phyloP scores from a whole-genome alignment of 2,888 invertebrate genomes.

The Eilema depressum region DNA sequence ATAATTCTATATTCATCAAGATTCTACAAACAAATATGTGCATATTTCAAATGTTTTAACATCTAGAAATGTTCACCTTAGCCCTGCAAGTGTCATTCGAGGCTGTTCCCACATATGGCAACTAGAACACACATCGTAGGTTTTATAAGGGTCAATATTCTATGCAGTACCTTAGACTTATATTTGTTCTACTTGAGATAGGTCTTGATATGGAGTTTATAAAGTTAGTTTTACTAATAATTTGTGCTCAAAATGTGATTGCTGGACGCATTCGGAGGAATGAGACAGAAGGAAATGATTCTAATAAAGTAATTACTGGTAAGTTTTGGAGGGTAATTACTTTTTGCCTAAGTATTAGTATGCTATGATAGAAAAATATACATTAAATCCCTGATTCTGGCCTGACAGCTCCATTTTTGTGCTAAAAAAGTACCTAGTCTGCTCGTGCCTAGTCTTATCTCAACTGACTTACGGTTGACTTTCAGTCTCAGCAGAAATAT shows the following conservation, averaged over 20 bases:
- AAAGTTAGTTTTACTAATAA: constrained; percentile 58
- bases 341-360: background rate
- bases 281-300: constrained; percentile 49
- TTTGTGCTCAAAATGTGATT: constrained; percentile 53
- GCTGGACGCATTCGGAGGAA: constrained; percentile 61
- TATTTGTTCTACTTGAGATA: constrained; percentile 50
- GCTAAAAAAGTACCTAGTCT: no score
- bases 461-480: no score
- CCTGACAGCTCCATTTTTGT: background rate
- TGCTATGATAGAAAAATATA: background rate
- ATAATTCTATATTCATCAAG: background rate
- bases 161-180: constrained; percentile 64
- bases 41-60: constrained; percentile 31
- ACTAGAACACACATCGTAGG: constrained; percentile 58
- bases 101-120: constrained; percentile 71
- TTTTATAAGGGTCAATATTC: constrained; percentile 74
- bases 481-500: no score
- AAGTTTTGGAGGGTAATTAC: constrained; percentile 22
- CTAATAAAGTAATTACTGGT: constrained; percentile 52
- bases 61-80: constrained; percentile 27
- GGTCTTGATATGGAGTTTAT: constrained; percentile 57
- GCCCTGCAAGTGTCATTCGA: constrained; percentile 38
- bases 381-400: background rate
- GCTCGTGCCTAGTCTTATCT: no score
- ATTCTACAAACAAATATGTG: constrained; percentile 9